Evolutionary conservation across 2,113 vertebrate genomes (phyloP).

Genomic region (Rhagologus leucostigma): DNA sequence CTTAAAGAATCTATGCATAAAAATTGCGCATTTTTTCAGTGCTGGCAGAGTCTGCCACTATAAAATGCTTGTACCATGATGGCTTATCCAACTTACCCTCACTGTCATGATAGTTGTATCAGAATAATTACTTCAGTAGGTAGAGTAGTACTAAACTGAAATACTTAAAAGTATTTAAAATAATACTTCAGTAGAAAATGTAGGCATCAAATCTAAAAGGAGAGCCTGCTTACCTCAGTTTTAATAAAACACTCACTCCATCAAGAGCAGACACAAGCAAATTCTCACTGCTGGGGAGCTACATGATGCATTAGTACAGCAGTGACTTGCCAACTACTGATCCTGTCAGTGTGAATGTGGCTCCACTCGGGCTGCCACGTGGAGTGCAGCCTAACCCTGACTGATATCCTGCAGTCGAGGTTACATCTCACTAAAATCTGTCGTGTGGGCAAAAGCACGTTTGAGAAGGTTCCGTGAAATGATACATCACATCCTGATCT

Average conservation of each 20-base stretch:
- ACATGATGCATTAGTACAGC: fast-evolving
- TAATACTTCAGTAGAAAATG: neutral
- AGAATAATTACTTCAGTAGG: neutral
- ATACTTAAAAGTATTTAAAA: neutral
- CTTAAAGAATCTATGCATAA: neutral
- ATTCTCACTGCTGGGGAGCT: neutral
- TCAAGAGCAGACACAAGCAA: neutral
- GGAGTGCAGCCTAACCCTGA: neutral
- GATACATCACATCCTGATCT: neutral
- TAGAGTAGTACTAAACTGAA: neutral
- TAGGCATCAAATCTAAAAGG: neutral
- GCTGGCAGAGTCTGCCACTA: neutral
- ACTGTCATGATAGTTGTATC: neutral
- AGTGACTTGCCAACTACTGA: neutral
- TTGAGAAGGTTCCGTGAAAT: neutral
- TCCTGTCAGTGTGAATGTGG: neutral
- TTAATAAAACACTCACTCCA: neutral
- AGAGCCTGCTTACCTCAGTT: neutral
- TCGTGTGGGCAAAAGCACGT: fast-evolving
- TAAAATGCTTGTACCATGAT: neutral
- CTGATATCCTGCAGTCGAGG: neutral
- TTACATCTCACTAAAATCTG: neutral
- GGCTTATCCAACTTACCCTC: neutral
- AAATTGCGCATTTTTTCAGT: neutral
- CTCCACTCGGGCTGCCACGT: neutral